Base-by-base conservation (phyloP, 2,113 vertebrate species). In the Ginglymostoma cirratum region DNA sequence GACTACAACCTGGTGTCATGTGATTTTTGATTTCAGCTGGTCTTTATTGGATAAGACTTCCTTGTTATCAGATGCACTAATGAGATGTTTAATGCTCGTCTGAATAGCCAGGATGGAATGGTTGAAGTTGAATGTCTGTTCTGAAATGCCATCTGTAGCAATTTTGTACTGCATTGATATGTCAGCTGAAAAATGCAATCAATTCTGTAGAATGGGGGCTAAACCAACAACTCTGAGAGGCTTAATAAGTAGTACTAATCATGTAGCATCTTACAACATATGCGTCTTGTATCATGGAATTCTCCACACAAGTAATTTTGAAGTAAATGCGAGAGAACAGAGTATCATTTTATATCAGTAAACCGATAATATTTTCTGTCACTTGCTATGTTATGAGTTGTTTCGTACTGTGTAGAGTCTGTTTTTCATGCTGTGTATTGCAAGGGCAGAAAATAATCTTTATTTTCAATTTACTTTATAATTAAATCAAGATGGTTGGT, bases 401-500 rank as follows among this genome's bases (percentile, higher is more conserved):
- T 30, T 87, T 87, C 10, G 61, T 94, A 52, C 19, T 69, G 19
- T 38, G n/a, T 30, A 90, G 55, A 90, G 65, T 42, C 80, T 42
- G 80, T 42, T 52, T 90, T 61, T 90, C 52, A 61, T 61, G n/a
- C 21, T 94, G 92, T 66, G 92, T 17, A 70, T 94, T 45, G 19
- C 19, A 70, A 69, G 66, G 65, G 23, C 23, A 69, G 65, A 42
- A 69, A 94, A 69, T 69, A 94, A 69, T 45, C 92, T 94, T 67
- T 94, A 45, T 67, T 45, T 69, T 69, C 65, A 94, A 94, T 94
- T 94, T 94, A 94, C 38, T 94, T 94, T 69, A 94, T 94, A 94
- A 94, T 94, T 94, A 69, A 94, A 69, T 38, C 92, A 94, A 94
- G 92, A 69, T 94, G 92, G 92, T 94, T 45, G 92, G 87, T 69